phyloP scores from a whole-genome alignment of 2,888 invertebrate genomes.

The Agrochola macilenta region DNA sequence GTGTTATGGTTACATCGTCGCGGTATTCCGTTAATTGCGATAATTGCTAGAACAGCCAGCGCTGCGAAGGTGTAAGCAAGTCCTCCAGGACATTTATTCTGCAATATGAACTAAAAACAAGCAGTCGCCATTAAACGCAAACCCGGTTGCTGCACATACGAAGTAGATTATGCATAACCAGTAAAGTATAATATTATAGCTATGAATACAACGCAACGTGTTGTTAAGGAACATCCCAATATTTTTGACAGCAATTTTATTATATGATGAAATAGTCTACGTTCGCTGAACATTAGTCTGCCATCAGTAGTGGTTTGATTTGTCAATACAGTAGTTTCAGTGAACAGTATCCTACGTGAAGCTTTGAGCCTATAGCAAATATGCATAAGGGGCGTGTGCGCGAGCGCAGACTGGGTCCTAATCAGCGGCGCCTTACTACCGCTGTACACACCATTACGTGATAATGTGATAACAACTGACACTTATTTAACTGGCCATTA shows the following conservation, averaged over 20 bases:
- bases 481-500: conserved; percentile 4
- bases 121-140: not conserved
- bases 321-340: not conserved
- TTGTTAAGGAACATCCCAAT: not conserved
- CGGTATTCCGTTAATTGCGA: not conserved
- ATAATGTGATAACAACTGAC: conserved; percentile 29
- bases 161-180: not conserved
- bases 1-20: conserved; percentile 18
- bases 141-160: not conserved
- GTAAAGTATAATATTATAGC: too few relatives aligned
- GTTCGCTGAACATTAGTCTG: too few relatives aligned
- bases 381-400: not conserved
- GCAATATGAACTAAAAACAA: not conserved
- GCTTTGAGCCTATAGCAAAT: not conserved
- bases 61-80: not conserved
- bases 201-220: too few relatives aligned
- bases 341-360: not conserved
- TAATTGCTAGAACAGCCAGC: not conserved
- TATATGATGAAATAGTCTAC: too few relatives aligned
- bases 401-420: conserved; percentile 11
- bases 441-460: conserved; percentile 20
- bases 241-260: not conserved
- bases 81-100: not conserved
- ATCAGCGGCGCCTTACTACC: conserved; percentile 46
- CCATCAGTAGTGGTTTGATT: not conserved